Evolutionary conservation across 1,140 invertebrate species (phyloP).

Genomic region (Caenorhabditis brenneri): DNA sequence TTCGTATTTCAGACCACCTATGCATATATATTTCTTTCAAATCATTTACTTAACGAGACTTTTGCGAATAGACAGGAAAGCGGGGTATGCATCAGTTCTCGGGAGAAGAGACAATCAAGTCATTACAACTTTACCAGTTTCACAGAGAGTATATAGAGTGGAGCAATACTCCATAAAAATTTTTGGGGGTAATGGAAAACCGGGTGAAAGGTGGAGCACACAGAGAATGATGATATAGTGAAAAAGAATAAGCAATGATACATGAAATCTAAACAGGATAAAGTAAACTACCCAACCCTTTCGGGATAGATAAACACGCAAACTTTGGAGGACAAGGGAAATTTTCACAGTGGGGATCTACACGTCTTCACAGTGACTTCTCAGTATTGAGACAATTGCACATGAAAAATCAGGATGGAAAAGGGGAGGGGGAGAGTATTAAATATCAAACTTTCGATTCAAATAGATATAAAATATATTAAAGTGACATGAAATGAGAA

Average conservation of each 20-base stretch:
- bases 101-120: neutral
- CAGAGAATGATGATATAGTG: constrained; percentile 32
- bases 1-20: constrained; percentile 18
- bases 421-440: neutral
- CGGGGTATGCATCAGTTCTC: constrained; percentile 2
- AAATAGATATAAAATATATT: neutral
- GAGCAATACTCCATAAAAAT: neutral
- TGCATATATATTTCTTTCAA: neutral
- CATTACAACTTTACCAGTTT: constrained; percentile 6
- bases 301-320: constrained; percentile 3
- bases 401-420: constrained; percentile 14
- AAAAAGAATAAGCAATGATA: neutral
- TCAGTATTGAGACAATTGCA: constrained; percentile 18
- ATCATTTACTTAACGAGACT: neutral
- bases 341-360: constrained; percentile 23
- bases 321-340: neutral
- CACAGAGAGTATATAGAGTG: neutral
- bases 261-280: constrained; percentile 26
- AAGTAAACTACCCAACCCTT: neutral
- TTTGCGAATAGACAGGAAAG: neutral
- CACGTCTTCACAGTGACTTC: constrained; percentile 28
- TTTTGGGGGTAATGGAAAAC: neutral
- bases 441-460: neutral
- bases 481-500: constrained; percentile 39
- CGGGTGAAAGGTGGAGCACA: constrained; percentile 26